Conservation (phyloP, 2,888 invertebrate species). For the Drosophila anceps region DNA sequence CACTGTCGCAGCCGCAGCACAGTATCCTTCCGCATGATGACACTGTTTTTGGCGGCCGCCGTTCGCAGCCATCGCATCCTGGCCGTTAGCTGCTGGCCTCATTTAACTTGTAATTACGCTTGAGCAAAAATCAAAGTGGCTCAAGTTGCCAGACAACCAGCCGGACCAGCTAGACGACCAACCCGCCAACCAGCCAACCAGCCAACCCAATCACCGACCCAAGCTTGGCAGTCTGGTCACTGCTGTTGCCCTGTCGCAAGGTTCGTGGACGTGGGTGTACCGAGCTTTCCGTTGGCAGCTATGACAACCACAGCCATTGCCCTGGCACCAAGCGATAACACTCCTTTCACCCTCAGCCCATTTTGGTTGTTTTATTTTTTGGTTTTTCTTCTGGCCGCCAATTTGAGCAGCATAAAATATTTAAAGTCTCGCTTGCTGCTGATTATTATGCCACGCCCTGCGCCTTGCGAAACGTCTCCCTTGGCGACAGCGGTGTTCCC, state of each 20-base stretch:
- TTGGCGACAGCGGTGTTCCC: conserved; percentile 44
- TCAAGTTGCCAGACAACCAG: conserved; percentile 72
- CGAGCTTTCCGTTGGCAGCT: conserved; percentile 32
- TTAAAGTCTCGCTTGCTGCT: conserved; percentile 78
- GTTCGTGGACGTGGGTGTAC: conserved; percentile 9
- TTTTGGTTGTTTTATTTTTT: conserved; percentile 25
- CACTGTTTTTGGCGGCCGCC: conserved; percentile 76
- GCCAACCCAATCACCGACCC: too few relatives aligned
- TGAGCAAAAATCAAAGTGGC: conserved; percentile 80
- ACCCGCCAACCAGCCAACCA: conserved; percentile 1
- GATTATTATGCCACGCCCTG: conserved; percentile 62
- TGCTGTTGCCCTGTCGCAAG: conserved; percentile 23
- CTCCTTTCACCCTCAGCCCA: neutral
- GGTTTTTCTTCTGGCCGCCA: conserved; percentile 62
- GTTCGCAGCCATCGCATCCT: conserved; percentile 54
- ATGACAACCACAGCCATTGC: conserved; percentile 46
- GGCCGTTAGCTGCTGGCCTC: conserved; percentile 75
- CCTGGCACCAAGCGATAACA: conserved; percentile 12
- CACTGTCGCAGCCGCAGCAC: conserved; percentile 55
- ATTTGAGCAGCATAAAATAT: conserved; percentile 77
- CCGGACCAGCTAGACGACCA: conserved; percentile 25
- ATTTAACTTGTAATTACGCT: conserved; percentile 83
- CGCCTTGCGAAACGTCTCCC: conserved; percentile 1
- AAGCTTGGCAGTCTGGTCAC: conserved; percentile 24
- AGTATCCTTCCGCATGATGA: conserved; percentile 80